A percentile compares a stretch with the other conserved stretches of the same genome.
Evolutionary conservation across 2,888 invertebrate genomes (phyloP).

Genomic region (Cheilosia scutellata): DNA sequence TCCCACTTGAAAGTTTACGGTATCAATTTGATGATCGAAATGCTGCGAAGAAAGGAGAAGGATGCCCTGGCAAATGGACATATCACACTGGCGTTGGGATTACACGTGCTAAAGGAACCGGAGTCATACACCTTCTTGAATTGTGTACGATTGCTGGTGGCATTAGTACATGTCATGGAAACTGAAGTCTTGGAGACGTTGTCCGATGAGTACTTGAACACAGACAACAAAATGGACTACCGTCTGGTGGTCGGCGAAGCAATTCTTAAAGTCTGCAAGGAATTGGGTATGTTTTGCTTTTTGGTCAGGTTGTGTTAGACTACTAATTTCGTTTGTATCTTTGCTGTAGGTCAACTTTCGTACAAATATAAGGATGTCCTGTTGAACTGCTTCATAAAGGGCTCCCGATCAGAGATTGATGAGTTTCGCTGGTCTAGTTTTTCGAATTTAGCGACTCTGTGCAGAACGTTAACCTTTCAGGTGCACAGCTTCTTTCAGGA

Average conservation of each 20-base stretch:
- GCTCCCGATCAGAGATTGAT: slow-evolving; percentile 79
- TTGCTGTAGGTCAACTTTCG: slow-evolving; percentile 80
- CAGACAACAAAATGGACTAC: slow-evolving; percentile 80
- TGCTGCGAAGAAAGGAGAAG: slow-evolving; percentile 79
- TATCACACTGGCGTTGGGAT: slow-evolving; percentile 81
- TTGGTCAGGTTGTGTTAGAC: background rate
- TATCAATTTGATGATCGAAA: slow-evolving; percentile 80
- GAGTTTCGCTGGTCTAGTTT: slow-evolving; percentile 83
- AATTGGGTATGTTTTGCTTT: slow-evolving; percentile 78
- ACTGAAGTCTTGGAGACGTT: slow-evolving; percentile 81
- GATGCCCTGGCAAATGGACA: slow-evolving; percentile 80
- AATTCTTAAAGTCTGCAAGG: slow-evolving; percentile 81
- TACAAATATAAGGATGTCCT: slow-evolving; percentile 82
- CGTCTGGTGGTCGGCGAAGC: slow-evolving; percentile 83
- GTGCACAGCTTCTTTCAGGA: slow-evolving; percentile 83
- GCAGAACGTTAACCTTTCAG: slow-evolving; percentile 81
- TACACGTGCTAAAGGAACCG: slow-evolving; percentile 80
- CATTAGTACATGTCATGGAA: slow-evolving; percentile 81
- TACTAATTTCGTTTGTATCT: slow-evolving; percentile 4
- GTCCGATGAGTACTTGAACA: slow-evolving; percentile 81
- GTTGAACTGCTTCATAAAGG: slow-evolving; percentile 82
- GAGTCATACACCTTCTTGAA: slow-evolving; percentile 84
- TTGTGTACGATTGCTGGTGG: slow-evolving; percentile 82
- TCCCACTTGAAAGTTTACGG: slow-evolving; percentile 83
- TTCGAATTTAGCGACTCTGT: slow-evolving; percentile 82